Conservation (phyloP, 2,113 vertebrate species). For the Dendropsophus ebraccatus region DNA sequence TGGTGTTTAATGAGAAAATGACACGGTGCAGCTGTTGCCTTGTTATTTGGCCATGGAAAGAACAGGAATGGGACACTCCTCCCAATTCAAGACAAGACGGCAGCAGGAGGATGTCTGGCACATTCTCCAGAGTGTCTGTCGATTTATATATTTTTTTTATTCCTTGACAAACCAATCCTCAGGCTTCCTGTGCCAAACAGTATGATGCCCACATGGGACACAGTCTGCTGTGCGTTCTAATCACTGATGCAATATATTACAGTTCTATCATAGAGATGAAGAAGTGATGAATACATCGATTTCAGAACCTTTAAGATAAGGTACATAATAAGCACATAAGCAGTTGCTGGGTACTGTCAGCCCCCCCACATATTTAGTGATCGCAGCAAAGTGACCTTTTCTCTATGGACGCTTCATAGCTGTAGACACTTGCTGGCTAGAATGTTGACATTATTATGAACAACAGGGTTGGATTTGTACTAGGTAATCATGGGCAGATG, state of each 20-base stretch:
- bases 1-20: constrained; percentile 32
- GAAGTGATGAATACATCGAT: too few species aligned
- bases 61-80: background rate
- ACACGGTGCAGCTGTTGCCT: constrained; percentile 26
- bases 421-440: background rate
- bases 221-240: background rate
- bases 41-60: background rate
- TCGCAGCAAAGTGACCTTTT: too few species aligned
- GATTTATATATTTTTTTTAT: constrained; percentile 39
- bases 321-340: too few species aligned
- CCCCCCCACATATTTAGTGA: too few species aligned
- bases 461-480: background rate
- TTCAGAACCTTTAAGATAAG: too few species aligned
- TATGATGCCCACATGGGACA: background rate
- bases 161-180: constrained; percentile 1
- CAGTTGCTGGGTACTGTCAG: too few species aligned
- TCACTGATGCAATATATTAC: background rate
- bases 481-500: too few species aligned
- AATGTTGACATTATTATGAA: background rate
- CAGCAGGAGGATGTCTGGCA: constrained; percentile 32
- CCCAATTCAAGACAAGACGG: background rate
- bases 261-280: background rate
- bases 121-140: constrained; percentile 20
- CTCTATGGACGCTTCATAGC: background rate
- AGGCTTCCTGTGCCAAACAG: background rate